Conservation (phyloP, 2,113 vertebrate species). For the Progne subis region DNA sequence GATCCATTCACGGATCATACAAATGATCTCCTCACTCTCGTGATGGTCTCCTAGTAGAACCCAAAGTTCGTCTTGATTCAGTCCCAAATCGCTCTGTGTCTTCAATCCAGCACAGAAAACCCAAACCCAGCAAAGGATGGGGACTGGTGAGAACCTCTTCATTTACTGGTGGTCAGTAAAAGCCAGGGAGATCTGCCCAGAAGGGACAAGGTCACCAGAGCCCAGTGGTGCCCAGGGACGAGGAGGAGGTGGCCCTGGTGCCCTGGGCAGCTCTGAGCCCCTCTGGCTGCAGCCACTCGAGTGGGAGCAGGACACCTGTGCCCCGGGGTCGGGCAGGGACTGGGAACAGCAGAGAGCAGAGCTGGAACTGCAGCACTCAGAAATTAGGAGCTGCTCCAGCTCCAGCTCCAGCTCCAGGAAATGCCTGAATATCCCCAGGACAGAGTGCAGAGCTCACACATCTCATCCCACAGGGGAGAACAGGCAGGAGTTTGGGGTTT, state of each 20-base stretch:
- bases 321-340: accelerated
- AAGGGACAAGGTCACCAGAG: not conserved
- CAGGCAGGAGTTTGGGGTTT: not conserved
- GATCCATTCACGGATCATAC: no score
- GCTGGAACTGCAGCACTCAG: not conserved
- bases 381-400: not conserved
- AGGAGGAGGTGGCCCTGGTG: not conserved
- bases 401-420: not conserved
- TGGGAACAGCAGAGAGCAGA: not conserved
- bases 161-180: not conserved
- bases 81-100: not conserved
- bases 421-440: not conserved
- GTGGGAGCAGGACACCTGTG: not conserved
- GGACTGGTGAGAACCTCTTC: not conserved
- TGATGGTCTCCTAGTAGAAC: not conserved
- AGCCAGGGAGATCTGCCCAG: not conserved
- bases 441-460: not conserved
- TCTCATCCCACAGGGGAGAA: not conserved
- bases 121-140: not conserved
- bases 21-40: not conserved
- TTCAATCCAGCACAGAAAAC: not conserved
- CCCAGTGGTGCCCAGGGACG: not conserved
- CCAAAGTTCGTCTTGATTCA: not conserved
- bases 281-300: not conserved
- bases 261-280: not conserved